phyloP scores from a whole-genome alignment of 2,797 vertebrate genomes.

The Thripadectes ignobilis region DNA sequence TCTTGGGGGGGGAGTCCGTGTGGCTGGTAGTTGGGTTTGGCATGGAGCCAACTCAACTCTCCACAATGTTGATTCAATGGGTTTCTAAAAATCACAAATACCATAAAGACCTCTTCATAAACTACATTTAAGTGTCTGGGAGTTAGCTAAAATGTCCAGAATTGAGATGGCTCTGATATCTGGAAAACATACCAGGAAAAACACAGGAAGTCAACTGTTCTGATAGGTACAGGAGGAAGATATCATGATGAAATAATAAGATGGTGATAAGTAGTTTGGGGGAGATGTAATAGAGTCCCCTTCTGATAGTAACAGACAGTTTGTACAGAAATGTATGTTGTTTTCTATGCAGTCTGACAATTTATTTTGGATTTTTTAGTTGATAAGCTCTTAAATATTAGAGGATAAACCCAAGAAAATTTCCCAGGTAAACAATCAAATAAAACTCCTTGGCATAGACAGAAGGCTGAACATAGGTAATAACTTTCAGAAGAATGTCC shows the following conservation, averaged over 20 bases:
- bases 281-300: fast-evolving
- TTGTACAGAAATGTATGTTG: not conserved
- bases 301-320: not conserved
- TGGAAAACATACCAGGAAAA: not conserved
- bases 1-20: too few relatives aligned
- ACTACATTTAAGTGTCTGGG: not conserved
- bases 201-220: not conserved
- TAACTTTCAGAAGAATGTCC: not conserved
- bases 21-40: too few relatives aligned
- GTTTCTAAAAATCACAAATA: not conserved
- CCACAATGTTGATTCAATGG: not conserved
- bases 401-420: not conserved
- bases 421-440: not conserved
- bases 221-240: not conserved
- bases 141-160: not conserved
- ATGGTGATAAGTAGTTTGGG: not conserved
- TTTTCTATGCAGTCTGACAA: not conserved
- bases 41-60: too few relatives aligned
- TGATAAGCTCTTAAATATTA: not conserved
- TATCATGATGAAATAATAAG: not conserved
- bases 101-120: not conserved
- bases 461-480: not conserved
- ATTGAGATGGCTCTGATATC: not conserved
- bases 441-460: not conserved
- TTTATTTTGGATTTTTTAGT: not conserved